These are phyloP conservation scores for Gymnodraco acuticeps DNA, from an alignment of 2,797 vertebrate genomes.

Conservation along the genomic window DNA sequence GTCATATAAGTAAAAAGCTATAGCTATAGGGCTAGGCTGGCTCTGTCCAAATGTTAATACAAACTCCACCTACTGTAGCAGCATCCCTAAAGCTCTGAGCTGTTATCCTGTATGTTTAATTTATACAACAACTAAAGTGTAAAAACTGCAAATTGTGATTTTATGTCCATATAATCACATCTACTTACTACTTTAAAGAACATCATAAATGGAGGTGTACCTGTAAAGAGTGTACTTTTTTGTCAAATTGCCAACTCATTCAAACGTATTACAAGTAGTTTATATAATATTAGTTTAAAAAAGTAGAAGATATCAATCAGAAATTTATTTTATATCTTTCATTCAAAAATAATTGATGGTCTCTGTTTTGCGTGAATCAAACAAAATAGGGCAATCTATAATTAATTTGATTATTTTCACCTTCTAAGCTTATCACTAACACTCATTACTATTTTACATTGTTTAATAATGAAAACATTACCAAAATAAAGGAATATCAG, in stretches of 20 bases:
- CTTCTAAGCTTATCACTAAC: slow-evolving; percentile 20
- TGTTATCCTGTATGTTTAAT: neutral
- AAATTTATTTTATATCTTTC: neutral
- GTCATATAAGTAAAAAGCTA: neutral
- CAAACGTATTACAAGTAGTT: no score
- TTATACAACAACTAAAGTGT: no score
- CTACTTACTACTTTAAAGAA: neutral
- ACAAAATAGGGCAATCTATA: neutral
- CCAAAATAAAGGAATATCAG: slow-evolving; percentile 5
- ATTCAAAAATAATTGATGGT: neutral
- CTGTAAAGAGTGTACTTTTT: neutral
- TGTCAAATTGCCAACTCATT: no score
- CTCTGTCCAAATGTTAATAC: neutral
- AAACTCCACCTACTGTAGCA: neutral
- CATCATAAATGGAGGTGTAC: neutral
- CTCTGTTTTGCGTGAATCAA: neutral
- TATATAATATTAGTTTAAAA: no score
- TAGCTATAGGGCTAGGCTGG: neutral
- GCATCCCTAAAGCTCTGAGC: neutral
- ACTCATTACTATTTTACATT: slow-evolving; percentile 31
- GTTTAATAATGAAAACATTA: slow-evolving; percentile 35
- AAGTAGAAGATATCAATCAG: no score
- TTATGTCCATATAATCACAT: neutral
- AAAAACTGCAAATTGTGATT: neutral
- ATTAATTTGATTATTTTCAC: slow-evolving; percentile 34